Evolutionary conservation across 2,113 vertebrate species (phyloP), one percentile per base, ranked within the genome.

Genomic region (Pagrus major): DNA sequence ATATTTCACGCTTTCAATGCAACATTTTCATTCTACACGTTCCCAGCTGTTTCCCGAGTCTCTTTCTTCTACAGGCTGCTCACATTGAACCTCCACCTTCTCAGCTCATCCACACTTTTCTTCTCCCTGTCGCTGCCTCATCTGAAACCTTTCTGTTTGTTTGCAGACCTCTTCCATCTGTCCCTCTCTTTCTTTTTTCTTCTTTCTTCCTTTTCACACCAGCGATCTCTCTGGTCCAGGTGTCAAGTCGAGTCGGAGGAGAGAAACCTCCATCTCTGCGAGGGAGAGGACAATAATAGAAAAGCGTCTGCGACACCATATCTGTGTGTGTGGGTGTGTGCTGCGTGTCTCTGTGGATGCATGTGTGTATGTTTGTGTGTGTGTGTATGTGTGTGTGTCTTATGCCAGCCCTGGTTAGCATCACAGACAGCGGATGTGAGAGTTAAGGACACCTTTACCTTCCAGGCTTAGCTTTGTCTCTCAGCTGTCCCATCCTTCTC

Each of bases 361-460:
- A 15, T 78, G 58, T 46, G 65, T 64, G 59, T 70, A 15, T 78
- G 58, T 46, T 56, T 64, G 59, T 70, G 41, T 75, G 61, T 55
- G 64, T 80, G 56, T 73, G 60, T 31, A 76, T 81, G 75, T 73
- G 77, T 85, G 85, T 86, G 88, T 86, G 52, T 80, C 21, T 61
- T 12, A 33, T 89, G 91, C 93, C 93, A 91, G 52, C 54, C 39
- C 76, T 55, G 78, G 73, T 93, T 89, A 93, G 68, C 73, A 60
- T 93, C 90, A 91, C 27, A 14, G 46, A 56, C 71, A 49, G 78
- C 59, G 68, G 81, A 90, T 87, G 80, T 84, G 80, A 85, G 83
- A 86, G 81, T 90, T 90, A 84, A 93, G 91, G 93, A 92, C 91
- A 90, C 91, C 91, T 93, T 93, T 92, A 93, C 91, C 93, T 93